Base-by-base conservation (phyloP, 2,797 vertebrate species). In the Anguilla pacifica region DNA sequence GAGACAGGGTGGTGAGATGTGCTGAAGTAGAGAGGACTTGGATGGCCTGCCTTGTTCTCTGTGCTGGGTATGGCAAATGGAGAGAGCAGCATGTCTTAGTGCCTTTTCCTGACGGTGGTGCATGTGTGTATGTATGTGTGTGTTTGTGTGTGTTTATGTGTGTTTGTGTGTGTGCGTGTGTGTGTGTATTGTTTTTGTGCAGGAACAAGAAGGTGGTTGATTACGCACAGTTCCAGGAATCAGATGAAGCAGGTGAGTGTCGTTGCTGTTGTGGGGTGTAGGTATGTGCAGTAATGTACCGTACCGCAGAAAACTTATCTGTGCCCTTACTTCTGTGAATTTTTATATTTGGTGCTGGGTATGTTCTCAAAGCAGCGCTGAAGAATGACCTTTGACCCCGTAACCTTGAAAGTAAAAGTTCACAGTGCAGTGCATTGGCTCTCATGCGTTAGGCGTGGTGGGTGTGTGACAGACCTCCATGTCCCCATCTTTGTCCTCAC, bases 191-290 rank as follows among this genome's bases (percentile, higher is more conserved):
- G 19, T 93, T 2, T 94, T 84, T 81, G 31, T 87, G 93, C 95
- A 99, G 98, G 97, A 99, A 99, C 96, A 97, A 98, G 96, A 99
- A 99, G 93, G 98, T 99, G 93, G 98, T 99, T 91, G 99, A 99
- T 95, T 99, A 99, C 93, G 99, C 98, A 91, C 98, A 99, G 94
- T 99, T 99, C 96, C 98, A 99, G 88, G 98, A 99, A 94, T 99
- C 98, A 91, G 98, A 99, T 90, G 98, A 98, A 93, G 98, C 97
- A 96, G 98, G 98, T 98, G 96, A 96, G 95, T 39, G 25, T 25
- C 59, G 5, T 28, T 61, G 13, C 11, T 84, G 51, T 28, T 74
- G 39, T 19, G 39, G 59, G 17, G 43, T 46, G 43, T 46, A 46
- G 43, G 43, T 46, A 46, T 46, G 43, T 46, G 43, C 43, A 46